Conservation (phyloP, 2,888 invertebrate species). For the Idaea aversata region DNA sequence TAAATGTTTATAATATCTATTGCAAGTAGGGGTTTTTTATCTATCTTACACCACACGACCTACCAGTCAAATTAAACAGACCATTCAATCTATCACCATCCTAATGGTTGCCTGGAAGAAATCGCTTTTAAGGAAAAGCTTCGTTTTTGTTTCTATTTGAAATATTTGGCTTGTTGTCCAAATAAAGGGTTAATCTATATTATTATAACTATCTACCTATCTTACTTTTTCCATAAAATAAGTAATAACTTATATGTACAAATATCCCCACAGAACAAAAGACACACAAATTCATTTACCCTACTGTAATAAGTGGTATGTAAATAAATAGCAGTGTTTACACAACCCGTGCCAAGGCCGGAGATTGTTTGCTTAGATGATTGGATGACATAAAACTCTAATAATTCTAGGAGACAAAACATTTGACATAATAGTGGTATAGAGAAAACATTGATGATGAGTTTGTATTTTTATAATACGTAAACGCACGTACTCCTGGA, state of each 20-base stretch:
- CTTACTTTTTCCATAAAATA: background rate
- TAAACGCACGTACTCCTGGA: too few species aligned
- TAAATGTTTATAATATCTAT: too few species aligned
- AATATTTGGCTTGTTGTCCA: too few species aligned
- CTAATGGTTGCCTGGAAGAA: too few species aligned
- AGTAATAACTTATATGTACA: background rate
- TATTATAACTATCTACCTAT: background rate
- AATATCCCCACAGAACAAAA: background rate
- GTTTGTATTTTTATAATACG: too few species aligned
- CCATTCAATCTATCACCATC: too few species aligned
- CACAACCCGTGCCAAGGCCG: slow-evolving; percentile 43
- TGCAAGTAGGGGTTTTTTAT: too few species aligned
- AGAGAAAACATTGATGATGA: background rate
- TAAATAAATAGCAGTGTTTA: slow-evolving; percentile 46
- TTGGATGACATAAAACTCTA: slow-evolving; percentile 43
- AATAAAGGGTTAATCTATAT: too few species aligned
- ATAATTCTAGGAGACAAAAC: slow-evolving; percentile 20
- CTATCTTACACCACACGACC: too few species aligned
- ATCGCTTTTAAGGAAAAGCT: too few species aligned
- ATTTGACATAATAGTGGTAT: background rate
- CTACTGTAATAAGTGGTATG: slow-evolving; percentile 27
- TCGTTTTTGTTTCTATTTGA: too few species aligned
- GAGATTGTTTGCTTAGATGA: slow-evolving; percentile 58
- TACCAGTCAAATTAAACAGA: too few species aligned
- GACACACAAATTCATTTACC: slow-evolving; percentile 14